Percentiles rank a stretch among this genome's conserved stretches.
These are phyloP conservation scores for Brachionus sp. DNA, from an alignment of 1,140 invertebrate species.

Conservation along the genomic window DNA sequence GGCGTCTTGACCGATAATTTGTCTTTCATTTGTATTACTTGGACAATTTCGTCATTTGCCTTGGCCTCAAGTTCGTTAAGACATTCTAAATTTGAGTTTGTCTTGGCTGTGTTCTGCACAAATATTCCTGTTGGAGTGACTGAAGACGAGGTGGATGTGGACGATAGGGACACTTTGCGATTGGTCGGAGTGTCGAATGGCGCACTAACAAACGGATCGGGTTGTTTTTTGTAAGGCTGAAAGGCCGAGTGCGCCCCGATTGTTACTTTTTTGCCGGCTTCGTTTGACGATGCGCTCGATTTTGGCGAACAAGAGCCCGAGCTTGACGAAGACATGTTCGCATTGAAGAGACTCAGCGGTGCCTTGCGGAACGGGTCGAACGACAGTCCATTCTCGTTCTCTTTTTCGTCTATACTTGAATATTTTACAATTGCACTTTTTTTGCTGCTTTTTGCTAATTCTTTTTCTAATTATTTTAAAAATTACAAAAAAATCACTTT, in stretches of 20 bases:
- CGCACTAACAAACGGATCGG: constrained; percentile 37
- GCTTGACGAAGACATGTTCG: constrained; percentile 5
- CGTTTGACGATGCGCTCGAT: neutral
- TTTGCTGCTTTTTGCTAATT: neutral
- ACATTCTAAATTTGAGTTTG: constrained; percentile 3
- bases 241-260: neutral
- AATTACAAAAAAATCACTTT: neutral
- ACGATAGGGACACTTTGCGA: constrained; percentile 10
- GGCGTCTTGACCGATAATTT: neutral
- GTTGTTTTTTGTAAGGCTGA: constrained; percentile 35
- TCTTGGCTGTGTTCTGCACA: neutral
- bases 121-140: neutral
- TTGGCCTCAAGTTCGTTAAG: neutral
- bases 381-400: neutral
- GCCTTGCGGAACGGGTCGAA: constrained; percentile 37
- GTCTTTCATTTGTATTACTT: constrained; percentile 23
- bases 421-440: constrained; percentile 13
- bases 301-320: neutral
- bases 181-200: neutral
- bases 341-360: neutral
- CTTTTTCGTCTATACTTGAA: neutral
- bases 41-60: constrained; percentile 28
- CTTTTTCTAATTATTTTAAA: neutral
- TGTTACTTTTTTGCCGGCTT: neutral
- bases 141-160: neutral